Percentiles rank a stretch among this genome's conserved stretches.
Conservation (phyloP, 2,113 vertebrate species). For the Neotoma lepida region DNA sequence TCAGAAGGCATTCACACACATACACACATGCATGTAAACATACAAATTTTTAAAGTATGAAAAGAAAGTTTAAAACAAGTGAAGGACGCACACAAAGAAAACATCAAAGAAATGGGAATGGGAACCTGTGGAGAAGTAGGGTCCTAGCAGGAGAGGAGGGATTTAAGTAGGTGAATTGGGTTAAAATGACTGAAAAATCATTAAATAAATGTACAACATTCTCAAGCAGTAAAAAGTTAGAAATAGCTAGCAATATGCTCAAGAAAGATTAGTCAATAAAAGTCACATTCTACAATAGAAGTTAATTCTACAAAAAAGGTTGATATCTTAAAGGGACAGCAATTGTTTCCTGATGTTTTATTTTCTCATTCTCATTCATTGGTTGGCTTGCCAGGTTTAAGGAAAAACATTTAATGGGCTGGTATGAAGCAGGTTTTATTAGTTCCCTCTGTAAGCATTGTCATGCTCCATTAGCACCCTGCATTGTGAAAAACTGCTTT, state of each 20-base stretch:
- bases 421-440: slow-evolving; percentile 70
- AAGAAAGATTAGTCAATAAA: slow-evolving; percentile 60
- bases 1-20: background rate
- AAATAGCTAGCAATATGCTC: slow-evolving; percentile 6
- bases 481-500: slow-evolving; percentile 57
- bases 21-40: background rate
- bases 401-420: slow-evolving; percentile 62
- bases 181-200: background rate
- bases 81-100: background rate
- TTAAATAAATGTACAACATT: background rate
- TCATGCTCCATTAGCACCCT: slow-evolving; percentile 63
- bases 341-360: slow-evolving; percentile 66
- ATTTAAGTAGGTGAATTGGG: background rate
- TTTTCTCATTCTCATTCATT: slow-evolving; percentile 50
- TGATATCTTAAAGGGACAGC: slow-evolving; percentile 50
- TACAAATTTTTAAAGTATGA: background rate
- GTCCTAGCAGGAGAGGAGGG: background rate
- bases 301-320: background rate
- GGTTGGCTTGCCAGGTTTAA: slow-evolving; percentile 54
- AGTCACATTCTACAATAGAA: slow-evolving; percentile 44
- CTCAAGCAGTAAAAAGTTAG: background rate
- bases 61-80: background rate
- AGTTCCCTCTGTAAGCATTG: slow-evolving; percentile 64
- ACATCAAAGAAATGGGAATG: background rate
- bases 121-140: background rate